Base-by-base conservation (phyloP, 2,888 invertebrate genomes). In the Tribolium freemani region DNA sequence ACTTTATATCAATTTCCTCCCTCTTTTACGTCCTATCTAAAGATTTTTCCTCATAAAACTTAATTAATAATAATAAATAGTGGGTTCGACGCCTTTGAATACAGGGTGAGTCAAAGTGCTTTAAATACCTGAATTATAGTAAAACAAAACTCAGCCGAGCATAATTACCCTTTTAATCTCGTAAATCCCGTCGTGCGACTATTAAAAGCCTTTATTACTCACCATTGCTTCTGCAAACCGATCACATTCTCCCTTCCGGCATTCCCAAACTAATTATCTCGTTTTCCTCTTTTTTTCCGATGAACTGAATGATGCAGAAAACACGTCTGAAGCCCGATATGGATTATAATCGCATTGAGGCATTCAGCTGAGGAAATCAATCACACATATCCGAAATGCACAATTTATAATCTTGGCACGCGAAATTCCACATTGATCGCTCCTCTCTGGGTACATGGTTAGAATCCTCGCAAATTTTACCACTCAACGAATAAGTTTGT, bases 401-500 rank as follows among this genome's bases (percentile, higher is more conserved):
- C 58, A 16, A 58, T 58, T 58, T 58, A 58, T 58, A 58, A 58
- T 45, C 58, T 45, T 20, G 45, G 58, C 58, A 58, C 58, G 58
- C 20, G 21, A 56, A 56, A 56, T 31, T 56, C 31, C 56, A 56
- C 56, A 56, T 56, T 38, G 56, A 56, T 56, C 56, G 56, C 9
- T 31, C 4, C 56, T 48, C 11, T 11, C 56, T 26, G 10, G 10
- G 16, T 20, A 58, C 45, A 58, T 45, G 44, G 44, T 45, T 58
- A 44, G 45, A 58, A 58, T 45, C 58, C 44, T 58, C 45, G n/a
- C 45, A 16, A 58, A 31, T 58, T 58, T 58, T 10, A 38, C 44
- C 58, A 45, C 16, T 45, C 58, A 58, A 45, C 58, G 44, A 45
- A 58, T 56, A 56, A 53, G 31, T 56, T 38, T 16, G 11, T 30